Evolutionary conservation across 2,888 invertebrate genomes (phyloP).

Genomic region (Hypercompe scribonia): DNA sequence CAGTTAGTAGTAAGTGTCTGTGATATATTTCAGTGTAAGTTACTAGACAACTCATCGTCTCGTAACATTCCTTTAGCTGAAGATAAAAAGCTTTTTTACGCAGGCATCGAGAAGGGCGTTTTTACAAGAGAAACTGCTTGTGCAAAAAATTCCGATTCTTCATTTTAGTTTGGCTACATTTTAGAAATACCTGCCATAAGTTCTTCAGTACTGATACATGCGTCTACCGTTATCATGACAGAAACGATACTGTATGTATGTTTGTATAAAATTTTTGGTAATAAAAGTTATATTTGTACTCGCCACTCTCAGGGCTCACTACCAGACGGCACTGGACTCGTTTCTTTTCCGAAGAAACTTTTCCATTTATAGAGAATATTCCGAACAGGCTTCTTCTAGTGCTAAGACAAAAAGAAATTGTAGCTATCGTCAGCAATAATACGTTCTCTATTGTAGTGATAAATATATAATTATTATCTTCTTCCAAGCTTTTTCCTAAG

Average conservation of each 20-base stretch:
- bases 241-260: too few species aligned
- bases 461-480: not conserved
- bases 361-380: slow-evolving; percentile 54
- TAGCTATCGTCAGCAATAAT: slow-evolving; percentile 24
- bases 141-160: too few species aligned
- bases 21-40: not conserved
- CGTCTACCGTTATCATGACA: not conserved
- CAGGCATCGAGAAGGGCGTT: too few species aligned
- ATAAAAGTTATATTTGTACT: not conserved
- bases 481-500: too few species aligned
- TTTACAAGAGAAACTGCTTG: not conserved
- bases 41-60: not conserved
- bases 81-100: not conserved
- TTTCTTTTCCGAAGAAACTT: slow-evolving; percentile 47
- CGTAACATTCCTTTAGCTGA: not conserved
- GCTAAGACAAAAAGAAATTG: slow-evolving; percentile 25
- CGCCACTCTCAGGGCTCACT: slow-evolving; percentile 15
- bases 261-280: too few species aligned
- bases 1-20: not conserved
- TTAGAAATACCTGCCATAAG: not conserved
- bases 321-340: slow-evolving; percentile 19
- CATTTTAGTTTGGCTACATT: not conserved
- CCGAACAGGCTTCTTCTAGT: slow-evolving; percentile 32
- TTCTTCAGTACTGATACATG: not conserved
- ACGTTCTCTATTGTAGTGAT: slow-evolving; percentile 19